Evolutionary conservation across 2,888 invertebrate genomes (phyloP).

Genomic region (Steinernema scapterisci): DNA sequence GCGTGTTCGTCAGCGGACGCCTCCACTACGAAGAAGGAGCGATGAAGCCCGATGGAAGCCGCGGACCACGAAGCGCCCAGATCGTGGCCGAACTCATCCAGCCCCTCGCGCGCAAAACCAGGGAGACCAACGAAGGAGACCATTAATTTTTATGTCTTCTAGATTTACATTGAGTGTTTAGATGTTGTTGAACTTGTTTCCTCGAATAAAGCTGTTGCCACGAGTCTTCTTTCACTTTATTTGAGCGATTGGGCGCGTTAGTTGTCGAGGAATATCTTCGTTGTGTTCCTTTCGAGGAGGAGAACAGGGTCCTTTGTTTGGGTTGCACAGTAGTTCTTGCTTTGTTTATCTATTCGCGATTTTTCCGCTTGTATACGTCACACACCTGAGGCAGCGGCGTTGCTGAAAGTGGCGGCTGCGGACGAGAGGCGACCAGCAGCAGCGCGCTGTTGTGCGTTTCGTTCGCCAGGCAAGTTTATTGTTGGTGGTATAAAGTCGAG

Average conservation of each 20-base stretch:
- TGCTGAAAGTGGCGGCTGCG: slow-evolving; percentile 6
- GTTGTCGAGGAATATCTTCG: neutral
- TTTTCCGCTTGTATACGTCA: neutral
- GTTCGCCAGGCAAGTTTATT: neutral
- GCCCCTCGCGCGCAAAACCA: slow-evolving; percentile 40
- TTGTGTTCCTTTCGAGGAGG: neutral
- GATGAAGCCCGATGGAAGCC: slow-evolving; percentile 46
- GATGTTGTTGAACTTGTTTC: slow-evolving; percentile 15
- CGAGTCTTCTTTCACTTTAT: too few relatives aligned
- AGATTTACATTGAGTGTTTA: neutral
- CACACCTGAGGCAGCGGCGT: neutral
- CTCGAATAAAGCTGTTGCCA: slow-evolving; percentile 12
- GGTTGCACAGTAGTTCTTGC: neutral
- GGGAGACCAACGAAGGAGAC: too few relatives aligned
- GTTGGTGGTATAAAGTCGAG: neutral
- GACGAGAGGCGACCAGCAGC: neutral
- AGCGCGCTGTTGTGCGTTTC: too few relatives aligned
- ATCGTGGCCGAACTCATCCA: slow-evolving; percentile 51
- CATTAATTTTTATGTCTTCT: too few relatives aligned
- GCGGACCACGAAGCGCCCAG: slow-evolving; percentile 48
- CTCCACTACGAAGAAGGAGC: slow-evolving; percentile 55
- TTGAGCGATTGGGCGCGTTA: too few relatives aligned
- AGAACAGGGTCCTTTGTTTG: neutral
- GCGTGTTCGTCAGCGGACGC: slow-evolving; percentile 55
- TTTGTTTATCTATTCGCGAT: slow-evolving; percentile 19